These are phyloP conservation scores for Diorhabda carinulata DNA, from an alignment of 1,140 invertebrate species.

Conservation along the genomic window DNA sequence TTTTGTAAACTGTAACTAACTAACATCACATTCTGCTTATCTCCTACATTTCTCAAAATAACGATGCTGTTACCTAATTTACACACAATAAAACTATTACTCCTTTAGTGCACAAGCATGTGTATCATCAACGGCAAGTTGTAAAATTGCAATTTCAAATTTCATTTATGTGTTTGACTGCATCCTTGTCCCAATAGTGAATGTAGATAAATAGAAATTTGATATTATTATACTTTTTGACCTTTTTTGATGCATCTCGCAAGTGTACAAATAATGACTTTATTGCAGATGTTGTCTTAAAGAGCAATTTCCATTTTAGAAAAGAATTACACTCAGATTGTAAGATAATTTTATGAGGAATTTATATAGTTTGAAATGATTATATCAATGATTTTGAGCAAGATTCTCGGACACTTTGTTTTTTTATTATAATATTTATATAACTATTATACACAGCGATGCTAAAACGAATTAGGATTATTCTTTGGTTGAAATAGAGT, in stretches of 20 bases:
- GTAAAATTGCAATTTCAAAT: neutral
- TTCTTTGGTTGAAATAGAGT: too few relatives aligned
- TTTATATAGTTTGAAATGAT: neutral
- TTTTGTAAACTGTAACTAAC: too few relatives aligned
- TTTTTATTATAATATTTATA: too few relatives aligned
- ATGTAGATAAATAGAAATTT: neutral
- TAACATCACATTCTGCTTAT: too few relatives aligned
- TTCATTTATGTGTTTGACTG: neutral
- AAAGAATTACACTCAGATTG: neutral
- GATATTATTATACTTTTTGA: neutral
- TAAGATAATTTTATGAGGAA: neutral
- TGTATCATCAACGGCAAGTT: neutral
- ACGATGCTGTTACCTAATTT: too few relatives aligned
- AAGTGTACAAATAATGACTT: slow-evolving; percentile 23
- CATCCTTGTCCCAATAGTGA: neutral
- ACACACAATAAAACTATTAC: too few relatives aligned
- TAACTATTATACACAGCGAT: too few relatives aligned
- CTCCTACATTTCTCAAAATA: too few relatives aligned
- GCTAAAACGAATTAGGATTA: too few relatives aligned
- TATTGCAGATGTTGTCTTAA: slow-evolving; percentile 20
- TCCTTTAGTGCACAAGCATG: too few relatives aligned
- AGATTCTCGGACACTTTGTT: neutral
- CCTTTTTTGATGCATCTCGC: slow-evolving; percentile 9
- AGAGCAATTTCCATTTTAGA: slow-evolving; percentile 19
- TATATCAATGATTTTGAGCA: neutral